Evolutionary conservation across 2,113 vertebrate genomes (phyloP), one percentile per base, ranked within the genome.

Genomic region (Corydoras maculifer): DNA sequence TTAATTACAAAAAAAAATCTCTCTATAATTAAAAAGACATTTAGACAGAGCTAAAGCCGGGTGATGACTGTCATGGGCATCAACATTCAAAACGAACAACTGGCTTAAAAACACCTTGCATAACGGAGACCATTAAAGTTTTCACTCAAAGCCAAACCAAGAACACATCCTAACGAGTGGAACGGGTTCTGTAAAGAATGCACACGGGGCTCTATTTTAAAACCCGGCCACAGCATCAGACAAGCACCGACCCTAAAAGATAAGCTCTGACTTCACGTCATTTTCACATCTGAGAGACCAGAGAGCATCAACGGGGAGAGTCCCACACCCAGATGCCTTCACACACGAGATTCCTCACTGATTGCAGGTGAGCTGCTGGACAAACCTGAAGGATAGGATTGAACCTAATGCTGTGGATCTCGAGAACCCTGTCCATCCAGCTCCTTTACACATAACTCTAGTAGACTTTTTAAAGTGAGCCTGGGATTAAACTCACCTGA

Each of bases 381-480:
- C 83, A 86, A 81, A 67, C 79, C 79, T 82, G 68, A 51, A 3
- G 57, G n/a, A 53, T 55, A 15, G n/a, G 54, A 14, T 57, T n/a
- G 7, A 57, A n/a, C 54, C 54, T 7, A 7, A 13, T 4, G 60
- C 12, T 48, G 51, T 49, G 15, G 15, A 58, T 31, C 72, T 72
- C 29, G 65, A 31, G 8, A 8, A 79, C 63, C 83, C 69, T 77
- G 85, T 77, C 62, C 72, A 83, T 83, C 80, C 9, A 65, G 78
- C 75, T 77, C 3, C 54, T 57, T 43, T 43, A 43, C 3, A 53
- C 11, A 3, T 5, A 53, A 53, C 51, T 3, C 51, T 53, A 0
- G 49, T 0, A 53, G 3, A 3, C 51, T 53, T 53, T 15, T 12
- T 31, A 48, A 9, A 35, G 6, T 32, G 12, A 35, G 7, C 31